Evolutionary conservation across 2,797 vertebrate genomes (phyloP), one percentile per base, ranked within the genome.

Genomic region (Anabacerthia variegaticeps): DNA sequence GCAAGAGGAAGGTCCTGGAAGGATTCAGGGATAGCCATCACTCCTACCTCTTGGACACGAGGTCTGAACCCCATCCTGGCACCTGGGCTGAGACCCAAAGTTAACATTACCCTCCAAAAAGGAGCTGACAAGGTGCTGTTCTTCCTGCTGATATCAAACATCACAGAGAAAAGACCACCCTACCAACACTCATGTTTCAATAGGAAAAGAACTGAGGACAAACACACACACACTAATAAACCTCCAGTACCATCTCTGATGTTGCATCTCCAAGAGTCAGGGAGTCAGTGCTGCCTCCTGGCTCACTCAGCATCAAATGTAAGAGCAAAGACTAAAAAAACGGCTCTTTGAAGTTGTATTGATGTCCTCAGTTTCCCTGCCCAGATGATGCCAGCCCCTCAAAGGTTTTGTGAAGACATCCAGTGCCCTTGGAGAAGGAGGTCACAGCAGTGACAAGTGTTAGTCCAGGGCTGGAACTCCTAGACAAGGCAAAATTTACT

Each of bases 41-140:
- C 30, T 82, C 34, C 72, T 67, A 61, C n/a, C 28, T 86, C 89
- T 51, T 48, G 58, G 75, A 84, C 41, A 92, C 79, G 76, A 94
- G 43, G 77, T 75, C 88, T 75, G 56, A 85, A 59, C 39, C 56
- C 46, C 44, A 18, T n/a, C 14, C 37, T 54, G 56, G 39, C 30
- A 88, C 36, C 34, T 85, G 80, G 73, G 46, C 52, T 85, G 59
- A 36, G 82, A 19, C 39, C 44, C 75, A 56, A 30, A 72, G 49
- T 26, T 83, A 46, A 68, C 16, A 27, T 7, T 21, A 34, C 52
- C 63, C 5, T 15, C 22, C 27, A 44, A 13, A 77, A 62, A 59
- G 41, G 44, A 56, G 46, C 11, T 39, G 41, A 41, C 43, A 52
- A 59, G 68, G 52, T 55, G 36, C 36, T 90, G 8, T 37, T 74